Percentiles rank a stretch among this genome's conserved stretches.
Conservation (phyloP, 2,113 vertebrate species). For the Psammodynastes pulverulentus region DNA sequence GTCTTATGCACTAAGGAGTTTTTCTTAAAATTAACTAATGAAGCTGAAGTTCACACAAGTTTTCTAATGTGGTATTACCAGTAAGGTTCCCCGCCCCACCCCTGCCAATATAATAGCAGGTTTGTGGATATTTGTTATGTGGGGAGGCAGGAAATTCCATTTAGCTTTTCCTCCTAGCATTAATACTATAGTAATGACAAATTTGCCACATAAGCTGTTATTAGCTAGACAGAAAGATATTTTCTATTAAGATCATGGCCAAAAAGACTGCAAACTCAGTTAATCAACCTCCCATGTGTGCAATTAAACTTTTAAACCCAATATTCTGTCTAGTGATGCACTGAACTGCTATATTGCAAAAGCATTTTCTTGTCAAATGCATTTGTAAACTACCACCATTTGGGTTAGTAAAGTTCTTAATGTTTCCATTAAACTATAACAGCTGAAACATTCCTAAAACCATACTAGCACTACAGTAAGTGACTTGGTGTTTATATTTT, state of each 20-base stretch:
- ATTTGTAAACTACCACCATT: background rate
- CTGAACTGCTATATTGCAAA: background rate
- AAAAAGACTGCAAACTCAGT: background rate
- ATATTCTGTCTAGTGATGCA: background rate
- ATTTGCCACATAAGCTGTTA: background rate
- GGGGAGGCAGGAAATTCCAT: background rate
- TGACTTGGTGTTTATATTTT: background rate
- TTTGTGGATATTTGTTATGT: background rate
- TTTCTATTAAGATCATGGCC: background rate
- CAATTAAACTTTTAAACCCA: background rate
- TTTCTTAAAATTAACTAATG: background rate
- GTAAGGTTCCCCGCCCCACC: rapidly evolving
- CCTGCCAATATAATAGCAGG: background rate
- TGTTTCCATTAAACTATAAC: background rate
- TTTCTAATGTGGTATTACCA: background rate
- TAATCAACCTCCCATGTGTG: background rate
- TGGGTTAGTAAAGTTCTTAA: background rate
- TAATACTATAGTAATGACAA: background rate
- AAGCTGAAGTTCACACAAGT: background rate
- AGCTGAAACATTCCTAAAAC: background rate
- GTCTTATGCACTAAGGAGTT: background rate
- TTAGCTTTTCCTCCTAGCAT: background rate
- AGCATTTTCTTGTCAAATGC: background rate
- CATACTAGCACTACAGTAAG: background rate
- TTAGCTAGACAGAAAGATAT: background rate